A percentile compares a stretch with the other conserved stretches of the same genome.
phyloP scores from a whole-genome alignment of 2,888 invertebrate species.

The Merodon equestris region DNA sequence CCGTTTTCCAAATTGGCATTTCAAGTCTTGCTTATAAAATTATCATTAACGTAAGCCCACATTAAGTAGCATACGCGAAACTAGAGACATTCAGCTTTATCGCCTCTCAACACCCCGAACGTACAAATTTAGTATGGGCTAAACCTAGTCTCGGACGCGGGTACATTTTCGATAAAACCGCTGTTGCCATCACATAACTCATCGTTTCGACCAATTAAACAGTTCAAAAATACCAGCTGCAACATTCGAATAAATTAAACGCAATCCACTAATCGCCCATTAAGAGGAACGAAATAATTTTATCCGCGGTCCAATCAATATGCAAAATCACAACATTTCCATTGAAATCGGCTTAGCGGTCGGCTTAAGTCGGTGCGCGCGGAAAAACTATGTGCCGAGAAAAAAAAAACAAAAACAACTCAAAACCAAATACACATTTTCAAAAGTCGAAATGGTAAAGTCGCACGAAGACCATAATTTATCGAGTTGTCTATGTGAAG shows the following conservation, averaged over 20 bases:
- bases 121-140: constrained; percentile 7
- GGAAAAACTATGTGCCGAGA: too few species aligned
- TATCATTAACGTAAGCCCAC: too few species aligned
- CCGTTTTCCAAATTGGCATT: too few species aligned
- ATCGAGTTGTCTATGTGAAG: constrained; percentile 43
- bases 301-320: constrained; percentile 59
- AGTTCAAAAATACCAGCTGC: constrained; percentile 54
- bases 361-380: too few species aligned
- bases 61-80: too few species aligned
- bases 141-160: constrained; percentile 1
- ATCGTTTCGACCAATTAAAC: constrained; percentile 48
- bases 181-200: constrained; percentile 40
- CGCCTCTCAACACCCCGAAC: constrained; percentile 14
- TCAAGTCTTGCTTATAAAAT: too few species aligned
- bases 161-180: constrained; percentile 43
- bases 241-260: constrained; percentile 58
- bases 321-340: constrained; percentile 60
- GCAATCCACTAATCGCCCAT: constrained; percentile 63
- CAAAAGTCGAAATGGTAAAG: constrained; percentile 47
- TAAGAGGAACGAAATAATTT: constrained; percentile 58
- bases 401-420: too few species aligned
- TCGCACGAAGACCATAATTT: constrained; percentile 63
- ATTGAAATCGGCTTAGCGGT: constrained; percentile 49
- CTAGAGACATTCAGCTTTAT: neutral
- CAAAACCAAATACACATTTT: neutral